phyloP scores from a whole-genome alignment of 2,113 vertebrate species.

The Martes martes region DNA sequence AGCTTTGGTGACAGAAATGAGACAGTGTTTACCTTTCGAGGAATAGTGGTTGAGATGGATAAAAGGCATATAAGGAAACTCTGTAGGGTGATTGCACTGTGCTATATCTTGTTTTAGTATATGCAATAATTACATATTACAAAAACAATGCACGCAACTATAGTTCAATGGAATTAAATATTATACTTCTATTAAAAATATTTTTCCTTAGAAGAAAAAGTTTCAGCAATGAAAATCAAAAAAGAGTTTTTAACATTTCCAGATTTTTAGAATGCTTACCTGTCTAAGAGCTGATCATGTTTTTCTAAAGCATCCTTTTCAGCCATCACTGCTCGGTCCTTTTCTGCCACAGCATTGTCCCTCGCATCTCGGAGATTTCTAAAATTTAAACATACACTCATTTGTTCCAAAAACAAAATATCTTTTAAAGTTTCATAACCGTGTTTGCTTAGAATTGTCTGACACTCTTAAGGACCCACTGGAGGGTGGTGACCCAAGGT shows the following conservation, averaged over 20 bases:
- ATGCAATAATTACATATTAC: neutral
- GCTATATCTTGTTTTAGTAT: neutral
- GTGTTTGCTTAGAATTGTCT: neutral
- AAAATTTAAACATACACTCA: constrained; percentile 33
- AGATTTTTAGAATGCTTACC: constrained; percentile 86
- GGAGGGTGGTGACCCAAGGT: neutral
- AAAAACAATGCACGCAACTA: neutral
- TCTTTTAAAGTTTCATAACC: constrained; percentile 26
- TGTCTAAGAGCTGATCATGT: constrained; percentile 92
- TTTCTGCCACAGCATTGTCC: constrained; percentile 93
- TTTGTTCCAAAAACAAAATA: constrained; percentile 27
- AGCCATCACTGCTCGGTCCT: constrained; percentile 87
- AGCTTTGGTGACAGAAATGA: neutral
- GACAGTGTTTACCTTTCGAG: neutral
- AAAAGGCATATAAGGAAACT: neutral
- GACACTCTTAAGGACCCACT: neutral
- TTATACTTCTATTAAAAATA: constrained; percentile 21
- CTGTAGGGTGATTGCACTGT: neutral
- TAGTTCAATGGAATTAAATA: neutral
- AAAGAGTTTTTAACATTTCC: neutral
- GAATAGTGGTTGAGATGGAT: neutral
- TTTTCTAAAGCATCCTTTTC: constrained; percentile 92
- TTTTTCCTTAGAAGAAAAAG: neutral
- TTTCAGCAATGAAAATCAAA: neutral
- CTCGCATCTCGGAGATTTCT: constrained; percentile 95